phyloP scores from a whole-genome alignment of 1,140 invertebrate genomes.

The Babylonia areolata region DNA sequence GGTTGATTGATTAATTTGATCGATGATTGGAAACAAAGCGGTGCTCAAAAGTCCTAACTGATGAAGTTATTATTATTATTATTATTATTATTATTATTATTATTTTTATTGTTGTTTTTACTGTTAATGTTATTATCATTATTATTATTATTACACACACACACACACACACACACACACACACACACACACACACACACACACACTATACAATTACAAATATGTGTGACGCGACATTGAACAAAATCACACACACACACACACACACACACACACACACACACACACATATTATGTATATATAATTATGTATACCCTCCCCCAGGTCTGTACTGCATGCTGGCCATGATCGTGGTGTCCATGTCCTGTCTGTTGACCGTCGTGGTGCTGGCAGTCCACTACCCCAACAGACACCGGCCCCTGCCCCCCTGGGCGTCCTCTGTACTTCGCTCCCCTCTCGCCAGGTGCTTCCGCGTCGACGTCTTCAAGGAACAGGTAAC shows the following conservation, averaged over 20 bases:
- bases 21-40: too few species aligned
- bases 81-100: not conserved
- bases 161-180: too few species aligned
- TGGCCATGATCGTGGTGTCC: slow-evolving; percentile 54
- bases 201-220: too few species aligned
- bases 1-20: too few species aligned
- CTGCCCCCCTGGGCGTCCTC: slow-evolving; percentile 76
- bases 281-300: too few species aligned
- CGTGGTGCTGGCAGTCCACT: slow-evolving; percentile 79
- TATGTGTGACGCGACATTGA: too few species aligned
- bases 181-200: too few species aligned
- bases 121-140: not conserved
- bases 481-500: not conserved
- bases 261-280: too few species aligned
- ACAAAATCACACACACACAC: too few species aligned
- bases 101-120: not conserved
- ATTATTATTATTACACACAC: not conserved
- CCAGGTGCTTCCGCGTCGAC: not conserved
- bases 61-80: too few species aligned
- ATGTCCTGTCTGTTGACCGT: slow-evolving; percentile 56
- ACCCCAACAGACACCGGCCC: slow-evolving; percentile 75
- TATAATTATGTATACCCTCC: too few species aligned
- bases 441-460: not conserved
- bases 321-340: slow-evolving; percentile 58
- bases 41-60: too few species aligned